Base-by-base conservation (phyloP, 2,113 vertebrate species). In the Benitochromis conjunctus region DNA sequence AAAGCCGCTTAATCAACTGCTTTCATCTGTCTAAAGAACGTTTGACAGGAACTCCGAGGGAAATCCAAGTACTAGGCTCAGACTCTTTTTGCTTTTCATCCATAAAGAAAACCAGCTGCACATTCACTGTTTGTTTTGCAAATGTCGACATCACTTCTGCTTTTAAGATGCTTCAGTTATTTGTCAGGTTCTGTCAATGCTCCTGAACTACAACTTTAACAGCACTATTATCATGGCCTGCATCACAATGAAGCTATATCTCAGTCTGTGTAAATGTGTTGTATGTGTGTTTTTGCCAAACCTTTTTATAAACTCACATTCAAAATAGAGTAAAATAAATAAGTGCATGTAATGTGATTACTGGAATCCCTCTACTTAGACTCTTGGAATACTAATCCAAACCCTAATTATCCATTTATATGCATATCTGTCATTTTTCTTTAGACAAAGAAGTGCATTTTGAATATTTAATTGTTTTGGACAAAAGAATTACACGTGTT, bases 21-120 rank as follows among this genome's bases (percentile, higher is more conserved):
- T 93, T 92, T 95, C 74, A 94, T 94, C 91, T 93, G 53, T 24
- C n/a, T 54, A 56, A 90, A 91, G 74, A 64, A 87, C 74, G 79
- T 89, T 46, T 91, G 91, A 93, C 86, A 86, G 87, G n/a, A 86
- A 60, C 66, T 84, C 85, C 31, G 69, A 41, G 29, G 79, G 71
- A 82, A 76, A 88, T 84, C 24, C 18, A 51, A 84, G 51, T 55
- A 69, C 31, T 54, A 53, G 55, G 21, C 56, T 76, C 53, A 26
- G 7, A 10, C 26, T 55, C n/a, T n/a, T 60, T 88, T 80, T 85
- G 29, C 66, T 12, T 66, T 87, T 56, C 48, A 26, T 48, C 56
- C 36, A 19, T 57, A 24, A 57, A 90, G 71, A 81, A 85, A 88
- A 91, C 53, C 74, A 76, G 54, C 36, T 16, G 14, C 36, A n/a